Evolutionary conservation across 2,113 vertebrate genomes (phyloP), one percentile per base, ranked within the genome.

Genomic region (Sinocyclocheilus grahami): DNA sequence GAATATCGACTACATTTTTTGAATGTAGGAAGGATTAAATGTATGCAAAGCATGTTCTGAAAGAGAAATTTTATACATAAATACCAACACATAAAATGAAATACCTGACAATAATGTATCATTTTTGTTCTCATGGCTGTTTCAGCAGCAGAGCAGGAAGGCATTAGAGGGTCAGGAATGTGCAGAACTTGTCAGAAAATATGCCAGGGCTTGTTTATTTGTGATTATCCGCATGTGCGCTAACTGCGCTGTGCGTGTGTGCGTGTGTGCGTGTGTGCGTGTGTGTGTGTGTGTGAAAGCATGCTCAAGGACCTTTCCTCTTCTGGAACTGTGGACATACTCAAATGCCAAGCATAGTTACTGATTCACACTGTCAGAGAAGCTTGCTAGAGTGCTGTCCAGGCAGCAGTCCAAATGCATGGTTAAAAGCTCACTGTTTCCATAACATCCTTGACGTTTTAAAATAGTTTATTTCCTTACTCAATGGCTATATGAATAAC

Each of bases 331-430:
- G 22, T 55, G 24, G 18, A 85, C 78, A 86, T 85, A 78, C 87
- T 78, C 75, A 14, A 89, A 93, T 90, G 85, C 88, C 89, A 85
- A 86, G 60, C 89, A 93, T 93, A 85, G 85, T 85, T 87, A 13
- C 75, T 89, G 78, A 83, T 80, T 91, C 83, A 83, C 77, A 83
- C 71, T 86, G 20, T 71, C 51, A 39, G 30, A 63, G 48, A 78
- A 39, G n/a, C 37, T 71, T 3, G 9, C 3, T 4, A 11, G 9
- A 2, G 69, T 72, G 77, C 69, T 42, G n/a, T 60, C 11, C 46
- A 53, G 4, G 27, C 24, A 63, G 27, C 80, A 72, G 6, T 63
- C 27, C 76, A 33, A 11, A n/a, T 51, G 24, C 37, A 81, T 6
- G 22, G 22, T 46, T 27, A 74, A 63, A 81, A 60, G 62, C 75